Evolutionary conservation across 2,888 invertebrate species (phyloP), one percentile per base, ranked within the genome.

Genomic region (Drosophila infuscata): DNA sequence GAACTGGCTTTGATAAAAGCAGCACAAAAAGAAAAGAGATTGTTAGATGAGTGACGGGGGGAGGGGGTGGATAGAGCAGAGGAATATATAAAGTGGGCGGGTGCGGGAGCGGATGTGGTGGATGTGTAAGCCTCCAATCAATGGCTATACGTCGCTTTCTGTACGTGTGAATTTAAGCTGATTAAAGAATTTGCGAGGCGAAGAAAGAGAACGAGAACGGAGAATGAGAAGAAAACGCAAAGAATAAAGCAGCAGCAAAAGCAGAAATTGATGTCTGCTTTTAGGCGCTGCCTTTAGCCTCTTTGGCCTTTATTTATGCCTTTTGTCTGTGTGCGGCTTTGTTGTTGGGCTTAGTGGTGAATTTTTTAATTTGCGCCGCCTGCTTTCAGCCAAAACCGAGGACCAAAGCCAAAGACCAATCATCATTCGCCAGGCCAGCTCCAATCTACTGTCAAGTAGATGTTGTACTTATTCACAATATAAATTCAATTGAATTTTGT

Each of bases 141-240:
- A 89, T 86, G 88, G 89, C 88, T 86, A 74, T 89, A 88, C 89
- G 83, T 89, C 89, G 86, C 88, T 89, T 89, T 87, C 82, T 91
- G 88, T 91, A 91, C 89, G 91, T 91, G 92, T 91, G 91, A 92
- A 89, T 89, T 91, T 92, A 91, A 91, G 91, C 91, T 91, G 91
- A 91, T 91, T 91, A 92, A 91, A 91, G 91, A 84, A 89, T 89
- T 89, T 89, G 79, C 86, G 68, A 65, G 53, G 65, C 52, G 48
- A 35, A 58, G 25, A 25, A 25, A 25, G 53, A 41, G 17, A 33
- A 15, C 3, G 35, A 25, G 57, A 43, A n/a, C n/a, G 17, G 17
- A 15, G 57, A 32, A 30, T 11, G 49, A 36, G 51, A 51, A 67
- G 41, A 57, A 64, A 53, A 54, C 36, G 59, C n/a, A 52, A 52